Evolutionary conservation across 2,797 vertebrate genomes (phyloP), one percentile per base, ranked within the genome.

Genomic region (Atherinosoma microstoma): DNA sequence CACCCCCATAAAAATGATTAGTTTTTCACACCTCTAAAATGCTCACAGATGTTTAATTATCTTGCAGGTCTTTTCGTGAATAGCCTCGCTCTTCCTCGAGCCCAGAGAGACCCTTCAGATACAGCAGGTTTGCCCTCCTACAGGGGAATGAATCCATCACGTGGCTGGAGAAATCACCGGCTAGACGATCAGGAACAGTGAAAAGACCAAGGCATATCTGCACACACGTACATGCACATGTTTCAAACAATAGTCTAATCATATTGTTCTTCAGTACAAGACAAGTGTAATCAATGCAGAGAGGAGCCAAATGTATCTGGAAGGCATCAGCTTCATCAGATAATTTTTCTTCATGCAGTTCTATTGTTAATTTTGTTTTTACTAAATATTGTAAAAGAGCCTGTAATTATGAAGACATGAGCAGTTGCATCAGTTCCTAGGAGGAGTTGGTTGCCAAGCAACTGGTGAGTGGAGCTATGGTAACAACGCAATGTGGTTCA

Each of bases 371-470:
- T 77, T 76, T 67, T 75, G 62, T 84, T 91, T 90, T 85, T 73
- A 80, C 71, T 76, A 90, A 91, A 90, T 90, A 86, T 87, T 89
- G 89, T 87, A 84, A 89, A 84, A 79, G 82, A 91, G 76, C 87
- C 82, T 90, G 71, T 80, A 91, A 91, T 93, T 93, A 91, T 78
- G 34, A 87, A 87, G 90, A 84, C 76, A 84, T 71, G 77, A 93
- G 86, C 84, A 82, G 80, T 86, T 91, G 83, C 85, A 87, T 89
- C 83, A 81, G 80, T 81, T 88, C 84, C 86, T 89, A 90, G 90
- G 90, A 91, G 89, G 90, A 91, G 85, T 86, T 87, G 88, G 91
- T 93, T 93, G 91, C 91, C 90, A 92, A 90, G 92, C 90, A 92
- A 93, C 92, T 90, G 86, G 84, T 91, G 83, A 90, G 76, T 70